These are phyloP conservation scores for Neocrepidodera transversa DNA, from an alignment of 2,888 invertebrate genomes.

Conservation along the genomic window DNA sequence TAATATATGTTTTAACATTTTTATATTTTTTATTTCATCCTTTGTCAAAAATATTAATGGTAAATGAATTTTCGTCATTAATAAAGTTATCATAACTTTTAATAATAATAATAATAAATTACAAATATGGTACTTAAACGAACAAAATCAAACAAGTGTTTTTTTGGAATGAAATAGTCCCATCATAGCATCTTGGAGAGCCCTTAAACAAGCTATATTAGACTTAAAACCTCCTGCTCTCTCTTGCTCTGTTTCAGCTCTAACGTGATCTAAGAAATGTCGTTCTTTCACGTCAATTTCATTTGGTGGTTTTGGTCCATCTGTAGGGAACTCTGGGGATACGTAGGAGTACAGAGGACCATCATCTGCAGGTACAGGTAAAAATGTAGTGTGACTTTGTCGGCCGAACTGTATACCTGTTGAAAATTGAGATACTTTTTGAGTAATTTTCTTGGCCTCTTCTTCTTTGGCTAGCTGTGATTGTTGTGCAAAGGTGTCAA, in stretches of 20 bases:
- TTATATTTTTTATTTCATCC: conserved; percentile 19
- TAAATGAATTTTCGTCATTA: too few relatives aligned
- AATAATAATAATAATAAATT: not conserved
- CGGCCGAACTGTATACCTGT: conserved; percentile 84
- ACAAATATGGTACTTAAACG: not conserved
- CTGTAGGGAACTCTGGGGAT: conserved; percentile 65
- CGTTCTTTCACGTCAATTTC: conserved; percentile 68
- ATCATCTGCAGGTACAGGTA: conserved; percentile 77
- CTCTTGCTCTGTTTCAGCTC: conserved; percentile 76
- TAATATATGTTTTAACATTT: conserved; percentile 34
- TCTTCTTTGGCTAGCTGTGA: conserved; percentile 67
- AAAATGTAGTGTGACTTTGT: conserved; percentile 67
- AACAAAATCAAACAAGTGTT: not conserved
- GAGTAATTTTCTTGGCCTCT: conserved; percentile 57
- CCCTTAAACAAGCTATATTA: conserved; percentile 82
- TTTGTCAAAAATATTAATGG: too few relatives aligned
- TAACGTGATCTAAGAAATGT: conserved; percentile 79
- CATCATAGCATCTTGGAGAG: conserved; percentile 86
- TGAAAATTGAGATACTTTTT: conserved; percentile 78
- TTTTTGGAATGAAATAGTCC: conserved; percentile 68
- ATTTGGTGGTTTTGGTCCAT: conserved; percentile 78
- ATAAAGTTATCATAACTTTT: too few relatives aligned
- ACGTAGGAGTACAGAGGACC: conserved; percentile 78
- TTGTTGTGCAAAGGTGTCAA: conserved; percentile 77
- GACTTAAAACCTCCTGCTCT: conserved; percentile 89